Conservation (phyloP, 2,113 vertebrate species). For the Sylvietta virens region DNA sequence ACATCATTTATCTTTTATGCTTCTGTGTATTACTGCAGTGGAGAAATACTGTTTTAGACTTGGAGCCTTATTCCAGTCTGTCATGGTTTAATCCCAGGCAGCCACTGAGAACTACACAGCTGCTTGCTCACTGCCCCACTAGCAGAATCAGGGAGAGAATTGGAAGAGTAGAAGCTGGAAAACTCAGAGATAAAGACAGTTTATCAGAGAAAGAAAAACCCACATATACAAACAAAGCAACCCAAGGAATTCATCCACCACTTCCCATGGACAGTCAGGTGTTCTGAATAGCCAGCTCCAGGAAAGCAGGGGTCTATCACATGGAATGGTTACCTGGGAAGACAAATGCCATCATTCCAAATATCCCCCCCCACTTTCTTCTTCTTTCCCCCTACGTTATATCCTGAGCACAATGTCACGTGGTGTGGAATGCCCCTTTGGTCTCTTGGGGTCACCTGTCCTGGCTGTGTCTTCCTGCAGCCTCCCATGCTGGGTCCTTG, state of each 20-base stretch:
- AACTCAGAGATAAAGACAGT: not conserved
- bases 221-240: not conserved
- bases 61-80: not conserved
- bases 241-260: not conserved
- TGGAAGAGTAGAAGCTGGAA: not conserved
- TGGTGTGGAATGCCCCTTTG: not conserved
- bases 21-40: not conserved
- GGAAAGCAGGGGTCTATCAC: not conserved
- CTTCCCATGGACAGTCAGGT: not conserved
- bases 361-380: not conserved
- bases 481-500: not conserved
- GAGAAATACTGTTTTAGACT: not conserved
- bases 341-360: not conserved
- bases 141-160: not conserved
- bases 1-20: not conserved
- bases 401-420: not conserved
- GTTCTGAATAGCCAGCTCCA: not conserved
- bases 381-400: not conserved
- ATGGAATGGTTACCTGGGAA: not conserved
- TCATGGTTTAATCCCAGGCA: not conserved
- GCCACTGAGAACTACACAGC: no score
- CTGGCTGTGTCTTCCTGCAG: accelerated
- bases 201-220: not conserved
- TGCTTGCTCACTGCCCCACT: not conserved
- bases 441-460: not conserved